A percentile compares a stretch with the other conserved stretches of the same genome.
phyloP scores from a whole-genome alignment of 2,888 invertebrate species.

The Opisthograptis luteolata region DNA sequence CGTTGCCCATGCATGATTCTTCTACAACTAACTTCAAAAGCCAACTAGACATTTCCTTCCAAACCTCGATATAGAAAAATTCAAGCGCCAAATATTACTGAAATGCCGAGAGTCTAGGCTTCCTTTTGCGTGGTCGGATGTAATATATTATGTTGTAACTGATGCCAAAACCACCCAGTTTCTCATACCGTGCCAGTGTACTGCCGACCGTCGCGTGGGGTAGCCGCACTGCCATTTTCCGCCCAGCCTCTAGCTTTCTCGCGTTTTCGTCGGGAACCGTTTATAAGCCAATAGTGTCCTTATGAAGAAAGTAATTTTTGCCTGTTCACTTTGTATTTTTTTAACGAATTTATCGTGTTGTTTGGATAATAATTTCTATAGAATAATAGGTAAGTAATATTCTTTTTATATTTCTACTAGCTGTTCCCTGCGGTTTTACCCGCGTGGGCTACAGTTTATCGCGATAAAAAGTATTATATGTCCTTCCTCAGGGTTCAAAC shows the following conservation, averaged over 20 bases:
- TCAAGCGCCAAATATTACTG: conserved; percentile 44
- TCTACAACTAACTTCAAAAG: conserved; percentile 10
- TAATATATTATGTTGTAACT: conserved; percentile 50
- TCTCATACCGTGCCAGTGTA: conserved; percentile 42
- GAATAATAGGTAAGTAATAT: conserved; percentile 63
- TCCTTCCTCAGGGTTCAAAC: too few species aligned
- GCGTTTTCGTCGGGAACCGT: conserved; percentile 53
- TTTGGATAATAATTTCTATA: conserved; percentile 75
- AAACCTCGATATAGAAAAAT: conserved; percentile 37
- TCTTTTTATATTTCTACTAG: too few species aligned
- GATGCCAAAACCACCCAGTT: conserved; percentile 68
- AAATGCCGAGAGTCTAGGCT: conserved; percentile 36
- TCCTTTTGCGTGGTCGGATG: conserved; percentile 40
- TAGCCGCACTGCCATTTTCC: conserved; percentile 50
- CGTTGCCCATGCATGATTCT: too few species aligned
- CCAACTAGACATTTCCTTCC: conserved; percentile 3
- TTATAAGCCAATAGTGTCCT: conserved; percentile 56
- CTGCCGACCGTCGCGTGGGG: conserved; percentile 62
- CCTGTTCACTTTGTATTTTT: conserved; percentile 57
- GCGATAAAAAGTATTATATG: too few species aligned
- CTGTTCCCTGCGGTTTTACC: too few species aligned
- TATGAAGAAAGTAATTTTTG: conserved; percentile 72
- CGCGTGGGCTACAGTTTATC: too few species aligned
- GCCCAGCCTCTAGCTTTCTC: conserved; percentile 45
- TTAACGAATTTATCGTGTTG: conserved; percentile 56